Evolutionary conservation across 2,113 vertebrate species (phyloP).

Genomic region (Carlito syrichta): DNA sequence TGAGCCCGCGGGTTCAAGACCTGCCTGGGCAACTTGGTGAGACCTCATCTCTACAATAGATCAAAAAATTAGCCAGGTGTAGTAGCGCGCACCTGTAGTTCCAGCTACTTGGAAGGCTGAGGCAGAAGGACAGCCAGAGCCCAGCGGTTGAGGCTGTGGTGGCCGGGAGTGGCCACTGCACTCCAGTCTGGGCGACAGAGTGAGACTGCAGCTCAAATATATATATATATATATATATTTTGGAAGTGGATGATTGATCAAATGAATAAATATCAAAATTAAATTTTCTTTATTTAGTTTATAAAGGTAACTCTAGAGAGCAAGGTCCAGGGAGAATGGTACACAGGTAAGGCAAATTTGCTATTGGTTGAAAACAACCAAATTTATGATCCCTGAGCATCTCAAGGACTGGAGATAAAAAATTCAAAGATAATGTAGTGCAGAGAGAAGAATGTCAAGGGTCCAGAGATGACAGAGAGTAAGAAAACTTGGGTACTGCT

Average conservation of each 20-base stretch:
- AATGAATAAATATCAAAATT: background rate
- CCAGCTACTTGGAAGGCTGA: too few species aligned
- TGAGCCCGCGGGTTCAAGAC: too few species aligned
- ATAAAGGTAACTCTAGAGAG: background rate
- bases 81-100: too few species aligned
- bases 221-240: too few species aligned
- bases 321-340: background rate
- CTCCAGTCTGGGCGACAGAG: too few species aligned
- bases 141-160: too few species aligned
- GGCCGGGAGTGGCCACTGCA: too few species aligned
- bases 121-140: too few species aligned
- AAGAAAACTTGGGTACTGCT: background rate
- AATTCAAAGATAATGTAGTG: background rate
- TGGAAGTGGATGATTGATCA: background rate
- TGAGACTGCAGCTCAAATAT: too few species aligned
- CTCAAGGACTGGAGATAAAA: background rate
- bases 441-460: background rate
- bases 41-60: too few species aligned
- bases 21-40: too few species aligned
- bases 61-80: too few species aligned
- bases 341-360: background rate
- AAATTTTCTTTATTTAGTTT: background rate
- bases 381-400: background rate
- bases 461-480: background rate
- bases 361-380: background rate